Conservation (phyloP, 1,140 invertebrate genomes). For the Drosophila lacertosa region DNA sequence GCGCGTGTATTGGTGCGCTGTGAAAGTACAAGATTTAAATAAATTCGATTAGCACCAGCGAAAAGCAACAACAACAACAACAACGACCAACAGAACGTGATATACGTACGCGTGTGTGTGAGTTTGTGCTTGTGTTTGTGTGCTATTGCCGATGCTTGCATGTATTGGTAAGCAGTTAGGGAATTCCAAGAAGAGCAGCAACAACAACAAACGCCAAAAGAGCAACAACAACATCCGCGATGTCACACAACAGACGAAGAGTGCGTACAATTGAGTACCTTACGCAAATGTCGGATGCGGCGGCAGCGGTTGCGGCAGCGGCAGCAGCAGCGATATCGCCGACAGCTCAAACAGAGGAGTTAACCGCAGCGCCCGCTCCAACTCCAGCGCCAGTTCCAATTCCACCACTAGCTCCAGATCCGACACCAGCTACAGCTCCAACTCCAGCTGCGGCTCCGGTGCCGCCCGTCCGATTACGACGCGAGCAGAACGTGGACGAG, state of each 20-base stretch:
- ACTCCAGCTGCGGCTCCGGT: slow-evolving; percentile 33
- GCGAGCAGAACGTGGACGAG: slow-evolving; percentile 65
- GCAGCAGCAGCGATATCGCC: slow-evolving; percentile 36
- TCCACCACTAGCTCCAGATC: slow-evolving; percentile 6
- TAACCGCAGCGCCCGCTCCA: slow-evolving; percentile 9
- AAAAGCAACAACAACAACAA: slow-evolving; percentile 18
- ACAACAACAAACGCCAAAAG: slow-evolving; percentile 33
- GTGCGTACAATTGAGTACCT: slow-evolving; percentile 71
- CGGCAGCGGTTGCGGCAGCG: not conserved
- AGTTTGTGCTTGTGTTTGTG: slow-evolving; percentile 12
- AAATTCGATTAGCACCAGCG: slow-evolving; percentile 50
- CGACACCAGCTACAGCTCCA: slow-evolving; percentile 12
- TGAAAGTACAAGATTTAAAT: slow-evolving; percentile 52
- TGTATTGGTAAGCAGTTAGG: slow-evolving; percentile 32
- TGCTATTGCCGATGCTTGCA: slow-evolving; percentile 6
- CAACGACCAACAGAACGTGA: slow-evolving; percentile 17
- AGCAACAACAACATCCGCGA: slow-evolving; percentile 27
- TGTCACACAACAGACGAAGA: slow-evolving; percentile 68
- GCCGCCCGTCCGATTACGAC: slow-evolving; percentile 59
- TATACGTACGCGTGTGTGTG: slow-evolving; percentile 19
- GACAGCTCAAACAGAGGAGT: slow-evolving; percentile 27
- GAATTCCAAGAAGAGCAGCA: slow-evolving; percentile 64
- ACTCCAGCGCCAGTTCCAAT: not conserved
- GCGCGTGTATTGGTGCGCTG: slow-evolving; percentile 33
- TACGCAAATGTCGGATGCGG: slow-evolving; percentile 50